phyloP scores from a whole-genome alignment of 2,888 invertebrate genomes.

The Pelosia muscerda region DNA sequence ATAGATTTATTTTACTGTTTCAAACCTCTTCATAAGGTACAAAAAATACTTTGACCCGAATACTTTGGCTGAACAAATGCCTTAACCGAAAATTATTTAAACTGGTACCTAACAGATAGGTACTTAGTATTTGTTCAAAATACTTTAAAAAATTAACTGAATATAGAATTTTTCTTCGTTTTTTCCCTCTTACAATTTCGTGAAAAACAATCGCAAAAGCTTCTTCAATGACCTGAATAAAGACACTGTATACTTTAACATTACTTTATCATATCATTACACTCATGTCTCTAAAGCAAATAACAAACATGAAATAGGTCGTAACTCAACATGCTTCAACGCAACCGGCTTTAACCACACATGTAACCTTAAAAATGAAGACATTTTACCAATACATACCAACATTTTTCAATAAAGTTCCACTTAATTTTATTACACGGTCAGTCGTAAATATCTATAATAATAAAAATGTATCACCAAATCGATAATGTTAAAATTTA shows the following conservation, averaged over 20 bases:
- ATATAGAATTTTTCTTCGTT: too few relatives aligned
- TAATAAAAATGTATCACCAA: constrained; percentile 31
- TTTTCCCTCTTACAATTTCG: not conserved
- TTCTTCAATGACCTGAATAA: constrained; percentile 36
- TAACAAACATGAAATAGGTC: constrained; percentile 54
- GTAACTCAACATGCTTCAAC: constrained; percentile 25
- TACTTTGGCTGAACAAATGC: too few relatives aligned
- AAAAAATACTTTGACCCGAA: too few relatives aligned
- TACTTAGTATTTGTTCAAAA: too few relatives aligned
- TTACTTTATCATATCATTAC: constrained; percentile 45
- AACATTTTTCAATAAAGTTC: constrained; percentile 18
- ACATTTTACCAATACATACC: constrained; percentile 14
- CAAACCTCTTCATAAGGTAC: too few relatives aligned
- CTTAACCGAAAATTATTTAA: too few relatives aligned
- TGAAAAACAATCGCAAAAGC: constrained; percentile 26
- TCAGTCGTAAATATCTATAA: constrained; percentile 24
- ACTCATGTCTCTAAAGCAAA: constrained; percentile 54
- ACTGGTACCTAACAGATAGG: too few relatives aligned
- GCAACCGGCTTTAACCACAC: constrained; percentile 37
- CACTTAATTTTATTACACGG: constrained; percentile 33
- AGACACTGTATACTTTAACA: constrained; percentile 29
- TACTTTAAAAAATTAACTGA: too few relatives aligned
- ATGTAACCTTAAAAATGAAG: constrained; percentile 18
- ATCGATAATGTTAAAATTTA: constrained; percentile 25
- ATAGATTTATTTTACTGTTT: too few relatives aligned